Evolutionary conservation across 2,888 invertebrate genomes (phyloP).

Genomic region (Cheilosia scutellata): DNA sequence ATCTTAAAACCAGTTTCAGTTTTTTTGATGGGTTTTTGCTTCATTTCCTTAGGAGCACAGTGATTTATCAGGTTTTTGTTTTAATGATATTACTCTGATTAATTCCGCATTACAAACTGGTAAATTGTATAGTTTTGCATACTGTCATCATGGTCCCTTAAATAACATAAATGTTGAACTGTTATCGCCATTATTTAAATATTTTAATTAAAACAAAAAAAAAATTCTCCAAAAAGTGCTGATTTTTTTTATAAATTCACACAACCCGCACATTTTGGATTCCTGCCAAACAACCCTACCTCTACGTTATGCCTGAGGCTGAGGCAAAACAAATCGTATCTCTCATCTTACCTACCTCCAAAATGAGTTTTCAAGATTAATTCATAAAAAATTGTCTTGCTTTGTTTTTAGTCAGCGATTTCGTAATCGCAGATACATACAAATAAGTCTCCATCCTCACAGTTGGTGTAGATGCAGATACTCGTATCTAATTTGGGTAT

Average conservation of each 20-base stretch:
- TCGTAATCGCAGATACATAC: slow-evolving; percentile 37
- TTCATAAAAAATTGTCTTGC: slow-evolving; percentile 30
- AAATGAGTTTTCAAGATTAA: slow-evolving; percentile 36
- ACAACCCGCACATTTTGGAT: slow-evolving; percentile 21
- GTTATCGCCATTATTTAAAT: too few species aligned
- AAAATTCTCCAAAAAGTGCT: neutral
- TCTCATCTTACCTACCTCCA: slow-evolving; percentile 5
- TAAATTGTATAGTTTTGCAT: too few species aligned
- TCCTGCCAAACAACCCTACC: slow-evolving; percentile 26
- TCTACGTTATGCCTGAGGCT: neutral
- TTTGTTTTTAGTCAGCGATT: slow-evolving; percentile 30
- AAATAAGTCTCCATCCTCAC: slow-evolving; percentile 22
- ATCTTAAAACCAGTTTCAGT: too few species aligned
- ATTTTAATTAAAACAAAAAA: neutral
- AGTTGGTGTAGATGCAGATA: slow-evolving; percentile 17
- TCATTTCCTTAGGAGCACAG: too few species aligned
- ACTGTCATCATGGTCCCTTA: too few species aligned
- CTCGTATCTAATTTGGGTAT: neutral
- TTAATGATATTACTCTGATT: too few species aligned
- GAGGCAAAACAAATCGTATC: slow-evolving; percentile 9
- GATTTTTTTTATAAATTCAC: neutral
- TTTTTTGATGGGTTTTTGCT: too few species aligned
- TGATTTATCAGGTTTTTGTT: too few species aligned
- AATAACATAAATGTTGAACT: too few species aligned
- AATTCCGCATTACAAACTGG: too few species aligned